Conservation (phyloP, 1,140 invertebrate genomes). For the Drosophila simulans region DNA sequence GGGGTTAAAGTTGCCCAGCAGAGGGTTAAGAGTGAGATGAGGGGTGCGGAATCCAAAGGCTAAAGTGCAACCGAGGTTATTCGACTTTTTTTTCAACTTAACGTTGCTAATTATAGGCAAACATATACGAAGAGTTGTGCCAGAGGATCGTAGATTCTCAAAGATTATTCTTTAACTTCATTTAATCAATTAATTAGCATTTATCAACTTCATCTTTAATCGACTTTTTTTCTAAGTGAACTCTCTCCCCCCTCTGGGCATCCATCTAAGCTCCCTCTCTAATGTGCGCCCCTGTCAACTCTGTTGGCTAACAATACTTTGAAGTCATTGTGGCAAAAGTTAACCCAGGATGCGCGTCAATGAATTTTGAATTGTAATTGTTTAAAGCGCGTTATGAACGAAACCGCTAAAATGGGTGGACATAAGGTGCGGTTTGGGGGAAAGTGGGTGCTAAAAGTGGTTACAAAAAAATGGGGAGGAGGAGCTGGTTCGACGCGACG, state of each 20-base stretch:
- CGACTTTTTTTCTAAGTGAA: not conserved
- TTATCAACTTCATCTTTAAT: not conserved
- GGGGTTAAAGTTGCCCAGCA: not conserved
- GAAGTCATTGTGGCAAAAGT: slow-evolving; percentile 68
- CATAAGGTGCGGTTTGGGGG: too few relatives aligned
- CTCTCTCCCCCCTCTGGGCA: not conserved
- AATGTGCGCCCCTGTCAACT: slow-evolving; percentile 19
- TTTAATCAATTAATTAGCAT: too few relatives aligned
- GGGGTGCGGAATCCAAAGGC: not conserved
- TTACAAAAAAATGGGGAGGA: not conserved
- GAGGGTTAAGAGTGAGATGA: not conserved
- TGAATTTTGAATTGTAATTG: slow-evolving; percentile 84
- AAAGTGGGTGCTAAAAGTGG: not conserved
- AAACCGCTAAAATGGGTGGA: slow-evolving; percentile 10
- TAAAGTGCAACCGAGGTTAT: slow-evolving; percentile 7
- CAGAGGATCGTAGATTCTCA: too few relatives aligned
- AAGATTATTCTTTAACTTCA: too few relatives aligned
- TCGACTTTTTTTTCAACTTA: not conserved
- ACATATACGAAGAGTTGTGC: slow-evolving; percentile 10
- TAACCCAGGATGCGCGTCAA: slow-evolving; percentile 73
- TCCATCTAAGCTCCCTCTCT: not conserved
- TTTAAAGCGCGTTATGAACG: slow-evolving; percentile 65
- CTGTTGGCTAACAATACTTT: slow-evolving; percentile 64
- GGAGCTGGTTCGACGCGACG: slow-evolving; percentile 36
- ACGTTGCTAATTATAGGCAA: slow-evolving; percentile 57